Evolutionary conservation across 2,797 vertebrate species (phyloP).

Genomic region (Diglossa cyanea): DNA sequence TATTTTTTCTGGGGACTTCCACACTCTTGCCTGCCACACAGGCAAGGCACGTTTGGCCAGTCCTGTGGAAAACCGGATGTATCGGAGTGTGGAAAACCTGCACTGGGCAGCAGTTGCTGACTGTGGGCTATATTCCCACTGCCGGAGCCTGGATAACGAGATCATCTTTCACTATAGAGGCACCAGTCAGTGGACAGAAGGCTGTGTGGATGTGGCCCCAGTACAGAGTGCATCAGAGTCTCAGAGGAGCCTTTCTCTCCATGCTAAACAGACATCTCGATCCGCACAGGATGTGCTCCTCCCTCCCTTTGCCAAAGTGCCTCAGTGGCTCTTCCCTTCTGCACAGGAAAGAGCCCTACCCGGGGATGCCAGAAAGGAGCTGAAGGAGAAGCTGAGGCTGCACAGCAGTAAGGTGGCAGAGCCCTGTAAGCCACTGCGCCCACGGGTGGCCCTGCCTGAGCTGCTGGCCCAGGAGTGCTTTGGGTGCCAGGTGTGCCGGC

Average conservation of each 20-base stretch:
- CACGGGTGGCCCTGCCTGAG: conserved; percentile 67
- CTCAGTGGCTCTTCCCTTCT: conserved; percentile 81
- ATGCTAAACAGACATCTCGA: conserved; percentile 56
- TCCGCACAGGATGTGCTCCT: conserved; percentile 73
- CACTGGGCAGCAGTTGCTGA: conserved; percentile 80
- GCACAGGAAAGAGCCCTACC: conserved; percentile 76
- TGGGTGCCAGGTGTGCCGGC: conserved; percentile 30
- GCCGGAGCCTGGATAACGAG: conserved; percentile 82
- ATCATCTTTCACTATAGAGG: conserved; percentile 81
- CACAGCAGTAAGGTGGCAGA: conserved; percentile 80
- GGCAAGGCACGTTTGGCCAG: conserved; percentile 24
- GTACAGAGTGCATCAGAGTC: conserved; percentile 63
- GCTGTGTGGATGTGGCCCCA: conserved; percentile 68
- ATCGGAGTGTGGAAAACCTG: conserved; percentile 89
- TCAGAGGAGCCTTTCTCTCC: conserved; percentile 71
- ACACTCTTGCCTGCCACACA: conserved; percentile 2
- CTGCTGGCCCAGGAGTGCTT: neutral
- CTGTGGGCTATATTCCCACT: conserved; percentile 73
- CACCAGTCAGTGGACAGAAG: conserved; percentile 81
- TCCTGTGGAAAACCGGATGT: conserved; percentile 75
- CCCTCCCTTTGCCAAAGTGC: conserved; percentile 73
- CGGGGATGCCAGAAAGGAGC: conserved; percentile 75
- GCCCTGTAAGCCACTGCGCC: conserved; percentile 78
- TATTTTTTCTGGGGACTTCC: conserved; percentile 39
- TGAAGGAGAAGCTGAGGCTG: conserved; percentile 85